Percentiles rank a stretch among this genome's conserved stretches.
Conservation (phyloP, 2,113 vertebrate species). For the Epinephelus cyanopodus region DNA sequence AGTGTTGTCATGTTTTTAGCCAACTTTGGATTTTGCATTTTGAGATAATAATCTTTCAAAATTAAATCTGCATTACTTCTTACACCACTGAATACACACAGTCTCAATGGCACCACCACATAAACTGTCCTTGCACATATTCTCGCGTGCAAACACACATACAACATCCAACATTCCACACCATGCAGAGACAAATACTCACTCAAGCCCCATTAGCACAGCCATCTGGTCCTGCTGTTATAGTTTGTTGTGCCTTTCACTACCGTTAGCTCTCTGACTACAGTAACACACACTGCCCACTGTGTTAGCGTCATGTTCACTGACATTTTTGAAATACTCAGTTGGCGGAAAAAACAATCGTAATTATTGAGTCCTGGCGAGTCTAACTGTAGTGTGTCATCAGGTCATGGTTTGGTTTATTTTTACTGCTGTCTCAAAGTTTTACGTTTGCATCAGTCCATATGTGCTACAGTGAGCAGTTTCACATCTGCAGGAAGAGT, state of each 20-base stretch:
- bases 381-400: conserved; percentile 8
- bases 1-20: too few species aligned
- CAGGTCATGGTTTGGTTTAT: conserved; percentile 6
- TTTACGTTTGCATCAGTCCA: background rate
- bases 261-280: conserved; percentile 25
- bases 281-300: conserved; percentile 17
- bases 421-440: conserved; percentile 17
- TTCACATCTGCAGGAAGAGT: conserved; percentile 22
- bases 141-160: background rate
- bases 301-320: conserved; percentile 17
- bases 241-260: conserved; percentile 19
- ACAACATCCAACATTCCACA: conserved; percentile 4
- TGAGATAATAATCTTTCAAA: too few species aligned
- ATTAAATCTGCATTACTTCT: background rate
- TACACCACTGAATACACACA: background rate
- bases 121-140: background rate
- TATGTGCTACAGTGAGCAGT: conserved; percentile 3
- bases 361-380: too few species aligned
- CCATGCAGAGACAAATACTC: background rate
- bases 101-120: background rate
- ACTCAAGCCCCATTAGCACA: conserved; percentile 2
- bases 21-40: too few species aligned
- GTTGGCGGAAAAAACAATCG: background rate
- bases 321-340: conserved; percentile 33
- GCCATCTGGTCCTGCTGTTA: conserved; percentile 44